A percentile compares a stretch with the other conserved stretches of the same genome.
phyloP scores from a whole-genome alignment of 2,888 invertebrate genomes.

The Acholoe squamosa region DNA sequence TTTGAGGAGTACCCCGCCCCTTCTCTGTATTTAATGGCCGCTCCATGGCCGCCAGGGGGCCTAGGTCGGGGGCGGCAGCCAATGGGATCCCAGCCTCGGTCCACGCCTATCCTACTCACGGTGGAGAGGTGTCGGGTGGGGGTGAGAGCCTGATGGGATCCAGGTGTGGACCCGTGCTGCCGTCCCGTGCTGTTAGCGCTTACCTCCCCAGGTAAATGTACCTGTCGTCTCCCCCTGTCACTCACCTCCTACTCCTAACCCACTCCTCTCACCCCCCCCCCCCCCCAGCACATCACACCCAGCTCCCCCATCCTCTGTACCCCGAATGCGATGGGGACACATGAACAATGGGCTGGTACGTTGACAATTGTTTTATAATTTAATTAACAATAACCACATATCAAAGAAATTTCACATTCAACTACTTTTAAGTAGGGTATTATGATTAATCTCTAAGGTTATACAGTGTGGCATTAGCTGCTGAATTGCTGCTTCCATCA shows the following conservation, averaged over 20 bases:
- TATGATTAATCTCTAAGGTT: too few species aligned
- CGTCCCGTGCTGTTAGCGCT: conserved; percentile 11
- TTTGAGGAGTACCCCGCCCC: too few species aligned
- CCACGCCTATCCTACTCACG: too few species aligned
- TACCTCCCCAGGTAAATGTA: conserved; percentile 27
- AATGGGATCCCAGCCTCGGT: background rate
- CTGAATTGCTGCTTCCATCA: too few species aligned
- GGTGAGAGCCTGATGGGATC: background rate
- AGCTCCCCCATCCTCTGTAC: background rate
- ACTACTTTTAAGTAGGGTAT: too few species aligned
- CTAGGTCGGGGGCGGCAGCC: background rate
- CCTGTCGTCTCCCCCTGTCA: conserved; percentile 47
- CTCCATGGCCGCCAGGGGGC: background rate
- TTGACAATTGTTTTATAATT: too few species aligned
- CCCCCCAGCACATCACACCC: background rate
- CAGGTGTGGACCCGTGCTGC: conserved; percentile 15
- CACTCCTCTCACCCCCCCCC: background rate
- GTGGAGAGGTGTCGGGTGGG: background rate
- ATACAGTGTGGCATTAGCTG: too few species aligned
- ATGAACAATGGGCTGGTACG: too few species aligned
- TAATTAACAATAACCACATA: too few species aligned
- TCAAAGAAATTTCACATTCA: too few species aligned
- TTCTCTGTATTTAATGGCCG: background rate
- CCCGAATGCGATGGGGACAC: too few species aligned
- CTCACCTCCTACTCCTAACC: background rate